phyloP scores from a whole-genome alignment of 2,888 invertebrate genomes.

The Caenorhabditis sp. region DNA sequence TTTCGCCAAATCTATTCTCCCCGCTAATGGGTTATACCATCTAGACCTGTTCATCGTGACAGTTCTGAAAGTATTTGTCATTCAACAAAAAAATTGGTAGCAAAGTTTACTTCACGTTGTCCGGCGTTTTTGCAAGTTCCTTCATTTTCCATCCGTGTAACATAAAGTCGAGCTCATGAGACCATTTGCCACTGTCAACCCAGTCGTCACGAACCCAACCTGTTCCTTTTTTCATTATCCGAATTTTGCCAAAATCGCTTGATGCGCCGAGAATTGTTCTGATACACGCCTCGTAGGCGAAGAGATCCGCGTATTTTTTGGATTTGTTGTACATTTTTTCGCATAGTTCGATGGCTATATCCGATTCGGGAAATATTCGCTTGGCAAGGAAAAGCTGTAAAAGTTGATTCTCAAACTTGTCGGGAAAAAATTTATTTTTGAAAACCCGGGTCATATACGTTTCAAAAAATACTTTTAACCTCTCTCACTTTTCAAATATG shows the following conservation, averaged over 20 bases:
- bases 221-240: conserved; percentile 19
- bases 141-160: conserved; percentile 42
- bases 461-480: no score
- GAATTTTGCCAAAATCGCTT: conserved; percentile 37
- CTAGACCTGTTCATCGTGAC: conserved; percentile 6
- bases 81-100: no score
- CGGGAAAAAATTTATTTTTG: not conserved
- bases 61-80: conserved; percentile 7
- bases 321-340: conserved; percentile 42
- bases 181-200: conserved; percentile 40
- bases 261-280: conserved; percentile 49
- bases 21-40: conserved; percentile 33
- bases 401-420: not conserved
- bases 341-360: conserved; percentile 21
- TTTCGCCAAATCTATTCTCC: conserved; percentile 11
- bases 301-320: conserved; percentile 43
- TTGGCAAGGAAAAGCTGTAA: conserved; percentile 43
- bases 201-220: conserved; percentile 46
- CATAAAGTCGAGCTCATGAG: conserved; percentile 45
- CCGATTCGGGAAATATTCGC: conserved; percentile 22
- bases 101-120: conserved; percentile 10
- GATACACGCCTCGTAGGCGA: conserved; percentile 58
- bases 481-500: not conserved
- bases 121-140: not conserved
- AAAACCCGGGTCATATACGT: no score